Evolutionary conservation across 2,113 vertebrate genomes (phyloP).

Genomic region (Albula goreensis): DNA sequence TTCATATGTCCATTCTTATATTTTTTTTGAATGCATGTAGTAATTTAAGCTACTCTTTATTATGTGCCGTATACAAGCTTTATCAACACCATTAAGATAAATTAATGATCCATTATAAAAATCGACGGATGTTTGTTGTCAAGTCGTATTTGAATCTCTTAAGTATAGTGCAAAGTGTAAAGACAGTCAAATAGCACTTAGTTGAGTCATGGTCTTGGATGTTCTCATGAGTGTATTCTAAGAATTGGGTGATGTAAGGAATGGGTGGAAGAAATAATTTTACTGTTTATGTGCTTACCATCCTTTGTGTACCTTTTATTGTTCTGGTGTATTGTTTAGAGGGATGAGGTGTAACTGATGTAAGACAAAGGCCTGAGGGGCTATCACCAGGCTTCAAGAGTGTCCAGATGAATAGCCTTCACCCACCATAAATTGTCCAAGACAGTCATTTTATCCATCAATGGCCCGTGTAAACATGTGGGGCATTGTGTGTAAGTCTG

Average conservation of each 20-base stretch:
- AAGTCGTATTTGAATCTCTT: too few relatives aligned
- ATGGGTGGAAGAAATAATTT: neutral
- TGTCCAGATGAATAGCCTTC: constrained; percentile 27
- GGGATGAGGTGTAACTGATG: neutral
- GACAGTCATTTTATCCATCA: constrained; percentile 37
- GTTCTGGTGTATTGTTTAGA: neutral
- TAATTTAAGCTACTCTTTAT: too few relatives aligned
- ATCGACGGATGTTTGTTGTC: too few relatives aligned
- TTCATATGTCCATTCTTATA: too few relatives aligned
- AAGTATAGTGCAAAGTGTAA: too few relatives aligned
- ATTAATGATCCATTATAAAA: too few relatives aligned
- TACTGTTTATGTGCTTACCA: neutral
- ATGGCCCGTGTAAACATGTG: neutral
- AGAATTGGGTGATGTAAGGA: too few relatives aligned
- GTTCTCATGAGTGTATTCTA: neutral
- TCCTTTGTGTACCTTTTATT: neutral
- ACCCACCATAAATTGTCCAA: constrained; percentile 36
- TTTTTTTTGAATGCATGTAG: too few relatives aligned
- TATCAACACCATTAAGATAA: too few relatives aligned
- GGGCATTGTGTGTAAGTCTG: constrained; percentile 7
- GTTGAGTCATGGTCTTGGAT: too few relatives aligned
- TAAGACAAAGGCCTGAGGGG: neutral
- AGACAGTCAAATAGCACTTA: too few relatives aligned
- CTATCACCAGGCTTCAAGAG: constrained; percentile 36
- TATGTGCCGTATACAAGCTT: too few relatives aligned